Conservation (phyloP, 1,140 invertebrate species). For the Bombus fervidus region DNA sequence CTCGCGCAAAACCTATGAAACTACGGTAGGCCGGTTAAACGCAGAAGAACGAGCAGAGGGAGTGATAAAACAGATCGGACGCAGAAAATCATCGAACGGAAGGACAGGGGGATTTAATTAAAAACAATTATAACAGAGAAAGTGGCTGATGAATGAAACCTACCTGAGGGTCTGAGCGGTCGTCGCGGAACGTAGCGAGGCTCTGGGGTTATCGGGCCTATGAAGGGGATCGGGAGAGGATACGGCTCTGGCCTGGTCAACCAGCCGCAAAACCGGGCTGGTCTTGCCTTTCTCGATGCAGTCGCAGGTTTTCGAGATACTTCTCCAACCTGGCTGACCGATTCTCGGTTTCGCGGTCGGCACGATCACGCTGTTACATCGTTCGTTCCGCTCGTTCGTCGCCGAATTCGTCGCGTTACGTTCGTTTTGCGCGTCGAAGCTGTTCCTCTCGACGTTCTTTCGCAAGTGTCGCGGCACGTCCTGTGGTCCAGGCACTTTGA, state of each 20-base stretch:
- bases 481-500: slow-evolving; percentile 56
- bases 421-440: slow-evolving; percentile 53
- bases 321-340: slow-evolving; percentile 74
- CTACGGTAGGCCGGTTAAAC: not conserved
- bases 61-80: not conserved
- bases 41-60: not conserved
- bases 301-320: slow-evolving; percentile 79
- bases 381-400: slow-evolving; percentile 42
- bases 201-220: slow-evolving; percentile 79
- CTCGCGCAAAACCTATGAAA: not conserved
- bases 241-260: slow-evolving; percentile 80
- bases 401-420: slow-evolving; percentile 33
- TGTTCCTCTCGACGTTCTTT: slow-evolving; percentile 59
- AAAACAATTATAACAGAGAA: slow-evolving; percentile 24
- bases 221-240: slow-evolving; percentile 83
- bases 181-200: slow-evolving; percentile 76
- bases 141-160: slow-evolving; percentile 65
- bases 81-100: slow-evolving; percentile 7
- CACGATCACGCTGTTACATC: slow-evolving; percentile 8
- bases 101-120: not conserved
- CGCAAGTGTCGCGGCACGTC: slow-evolving; percentile 61
- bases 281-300: slow-evolving; percentile 77
- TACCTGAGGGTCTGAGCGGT: slow-evolving; percentile 80
- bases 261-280: slow-evolving; percentile 76
- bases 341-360: slow-evolving; percentile 69